phyloP scores from a whole-genome alignment of 2,113 vertebrate species.

The Eretmochelys imbricata region DNA sequence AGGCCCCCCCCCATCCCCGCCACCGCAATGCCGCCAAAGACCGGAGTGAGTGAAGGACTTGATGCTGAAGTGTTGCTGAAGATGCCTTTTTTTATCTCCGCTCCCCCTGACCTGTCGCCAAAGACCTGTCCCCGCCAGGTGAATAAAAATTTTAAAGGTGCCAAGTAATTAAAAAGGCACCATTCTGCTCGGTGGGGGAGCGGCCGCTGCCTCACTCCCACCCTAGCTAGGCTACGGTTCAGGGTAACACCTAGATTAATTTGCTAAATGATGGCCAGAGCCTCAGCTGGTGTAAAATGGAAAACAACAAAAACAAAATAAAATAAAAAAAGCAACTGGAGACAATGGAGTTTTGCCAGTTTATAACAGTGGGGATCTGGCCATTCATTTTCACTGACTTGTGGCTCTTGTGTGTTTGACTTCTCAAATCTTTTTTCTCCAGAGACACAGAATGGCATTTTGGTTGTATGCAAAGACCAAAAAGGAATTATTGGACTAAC shows the following conservation, averaged over 20 bases:
- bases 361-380: background rate
- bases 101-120: too few relatives aligned
- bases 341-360: background rate
- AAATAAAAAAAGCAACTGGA: background rate
- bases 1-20: too few relatives aligned
- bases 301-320: background rate
- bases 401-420: background rate
- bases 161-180: too few relatives aligned
- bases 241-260: background rate
- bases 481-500: background rate
- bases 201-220: too few relatives aligned
- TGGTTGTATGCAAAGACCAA: background rate
- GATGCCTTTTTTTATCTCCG: too few relatives aligned
- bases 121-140: too few relatives aligned
- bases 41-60: too few relatives aligned
- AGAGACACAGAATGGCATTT: background rate
- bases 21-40: too few relatives aligned
- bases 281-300: accelerated
- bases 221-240: background rate
- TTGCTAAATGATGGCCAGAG: background rate
- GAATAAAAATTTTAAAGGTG: too few relatives aligned
- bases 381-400: background rate
- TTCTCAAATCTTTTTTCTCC: background rate
- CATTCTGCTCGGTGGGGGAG: too few relatives aligned
- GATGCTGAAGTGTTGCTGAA: too few relatives aligned